These are phyloP conservation scores for Orchestia grillus DNA, from an alignment of 1,140 invertebrate genomes.

Conservation along the genomic window DNA sequence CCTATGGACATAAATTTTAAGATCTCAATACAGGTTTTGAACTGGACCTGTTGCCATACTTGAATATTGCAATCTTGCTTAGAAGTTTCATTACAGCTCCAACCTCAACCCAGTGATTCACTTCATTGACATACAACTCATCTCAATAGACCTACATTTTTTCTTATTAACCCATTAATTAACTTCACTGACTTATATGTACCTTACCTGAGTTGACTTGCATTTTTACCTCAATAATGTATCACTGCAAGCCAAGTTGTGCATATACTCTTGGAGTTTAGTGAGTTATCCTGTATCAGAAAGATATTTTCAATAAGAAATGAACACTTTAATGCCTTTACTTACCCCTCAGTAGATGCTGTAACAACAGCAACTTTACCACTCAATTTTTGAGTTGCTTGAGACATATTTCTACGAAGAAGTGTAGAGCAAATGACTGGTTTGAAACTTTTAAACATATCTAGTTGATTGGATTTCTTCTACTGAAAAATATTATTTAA, in stretches of 20 bases:
- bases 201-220: too few species aligned
- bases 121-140: neutral
- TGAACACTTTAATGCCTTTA: neutral
- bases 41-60: too few species aligned
- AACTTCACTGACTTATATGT: too few species aligned
- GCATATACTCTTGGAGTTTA: neutral
- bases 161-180: too few species aligned
- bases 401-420: neutral
- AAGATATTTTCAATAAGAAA: neutral
- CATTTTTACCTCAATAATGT: too few species aligned
- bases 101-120: neutral
- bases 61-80: too few species aligned
- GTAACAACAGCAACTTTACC: conserved; percentile 4
- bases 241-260: too few species aligned
- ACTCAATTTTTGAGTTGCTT: neutral
- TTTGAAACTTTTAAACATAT: neutral
- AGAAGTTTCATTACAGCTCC: neutral
- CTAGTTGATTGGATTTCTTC: neutral
- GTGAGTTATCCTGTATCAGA: neutral
- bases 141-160: too few species aligned
- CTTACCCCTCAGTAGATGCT: conserved; percentile 21
- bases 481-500: neutral
- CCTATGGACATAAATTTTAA: too few species aligned
- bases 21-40: too few species aligned
- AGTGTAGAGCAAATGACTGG: neutral